These are phyloP conservation scores for Oeneis ivallda DNA, from an alignment of 2,888 invertebrate genomes.

Conservation along the genomic window DNA sequence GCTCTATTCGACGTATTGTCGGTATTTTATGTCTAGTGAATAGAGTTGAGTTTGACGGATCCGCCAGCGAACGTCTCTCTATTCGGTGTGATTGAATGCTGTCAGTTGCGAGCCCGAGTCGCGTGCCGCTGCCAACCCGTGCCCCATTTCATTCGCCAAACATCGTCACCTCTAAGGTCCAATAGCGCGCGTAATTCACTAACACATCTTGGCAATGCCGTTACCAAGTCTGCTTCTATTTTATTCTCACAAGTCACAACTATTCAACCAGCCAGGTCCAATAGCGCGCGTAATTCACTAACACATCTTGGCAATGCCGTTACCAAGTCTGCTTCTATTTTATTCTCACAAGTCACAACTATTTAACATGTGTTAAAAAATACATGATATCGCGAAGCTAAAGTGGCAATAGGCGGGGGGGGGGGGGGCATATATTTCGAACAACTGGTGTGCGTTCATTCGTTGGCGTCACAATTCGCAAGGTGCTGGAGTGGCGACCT, in stretches of 20 bases:
- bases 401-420: too few relatives aligned
- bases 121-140: slow-evolving; percentile 57
- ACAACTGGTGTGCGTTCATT: too few relatives aligned
- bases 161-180: slow-evolving; percentile 57
- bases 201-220: slow-evolving; percentile 41
- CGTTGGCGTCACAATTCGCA: too few relatives aligned
- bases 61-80: slow-evolving; percentile 25
- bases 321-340: not conserved
- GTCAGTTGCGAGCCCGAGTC: slow-evolving; percentile 59
- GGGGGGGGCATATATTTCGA: too few relatives aligned
- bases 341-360: too few relatives aligned
- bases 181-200: slow-evolving; percentile 70
- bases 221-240: not conserved
- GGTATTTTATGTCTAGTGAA: slow-evolving; percentile 49
- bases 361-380: too few relatives aligned
- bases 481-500: too few relatives aligned
- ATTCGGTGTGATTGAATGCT: slow-evolving; percentile 67
- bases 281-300: slow-evolving; percentile 69
- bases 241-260: too few relatives aligned
- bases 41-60: slow-evolving; percentile 52
- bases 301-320: slow-evolving; percentile 36
- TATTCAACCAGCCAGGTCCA: slow-evolving; percentile 36
- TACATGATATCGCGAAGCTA: too few relatives aligned
- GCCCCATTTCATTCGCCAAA: slow-evolving; percentile 65
- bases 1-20: slow-evolving; percentile 49